phyloP scores from a whole-genome alignment of 2,797 vertebrate genomes.

The Neopelma chrysocephalum region DNA sequence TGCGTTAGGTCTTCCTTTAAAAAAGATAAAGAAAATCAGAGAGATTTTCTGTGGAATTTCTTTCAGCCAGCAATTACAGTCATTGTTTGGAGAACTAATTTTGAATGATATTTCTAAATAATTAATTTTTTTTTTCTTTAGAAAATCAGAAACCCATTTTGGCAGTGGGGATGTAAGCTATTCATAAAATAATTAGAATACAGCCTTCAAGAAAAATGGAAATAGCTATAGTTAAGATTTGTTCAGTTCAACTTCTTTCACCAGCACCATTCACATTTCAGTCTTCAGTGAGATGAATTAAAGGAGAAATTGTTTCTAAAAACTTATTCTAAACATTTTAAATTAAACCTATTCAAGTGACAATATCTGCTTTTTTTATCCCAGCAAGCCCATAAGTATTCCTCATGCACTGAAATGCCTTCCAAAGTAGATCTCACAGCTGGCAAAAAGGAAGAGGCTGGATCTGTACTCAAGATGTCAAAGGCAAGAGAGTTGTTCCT shows the following conservation, averaged over 20 bases:
- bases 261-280: not conserved
- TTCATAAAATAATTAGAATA: slow-evolving; percentile 18
- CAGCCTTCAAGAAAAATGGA: not conserved
- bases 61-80: slow-evolving; percentile 31
- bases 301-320: not conserved
- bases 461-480: not conserved
- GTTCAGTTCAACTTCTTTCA: not conserved
- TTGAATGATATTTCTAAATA: slow-evolving; percentile 1
- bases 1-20: not conserved
- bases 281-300: not conserved
- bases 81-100: slow-evolving; percentile 33
- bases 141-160: slow-evolving; percentile 53
- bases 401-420: not conserved
- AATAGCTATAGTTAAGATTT: not conserved
- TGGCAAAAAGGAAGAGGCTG: not conserved
- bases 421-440: not conserved
- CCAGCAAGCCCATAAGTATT: not conserved
- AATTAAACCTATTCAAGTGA: not conserved
- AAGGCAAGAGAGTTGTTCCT: not conserved
- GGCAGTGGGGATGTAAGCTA: not conserved
- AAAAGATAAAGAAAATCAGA: not conserved
- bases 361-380: not conserved
- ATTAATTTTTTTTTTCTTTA: not conserved
- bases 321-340: not conserved
- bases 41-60: slow-evolving; percentile 1